Evolutionary conservation across 1,140 invertebrate genomes (phyloP).

Genomic region (Helicorthomorpha holstii): DNA sequence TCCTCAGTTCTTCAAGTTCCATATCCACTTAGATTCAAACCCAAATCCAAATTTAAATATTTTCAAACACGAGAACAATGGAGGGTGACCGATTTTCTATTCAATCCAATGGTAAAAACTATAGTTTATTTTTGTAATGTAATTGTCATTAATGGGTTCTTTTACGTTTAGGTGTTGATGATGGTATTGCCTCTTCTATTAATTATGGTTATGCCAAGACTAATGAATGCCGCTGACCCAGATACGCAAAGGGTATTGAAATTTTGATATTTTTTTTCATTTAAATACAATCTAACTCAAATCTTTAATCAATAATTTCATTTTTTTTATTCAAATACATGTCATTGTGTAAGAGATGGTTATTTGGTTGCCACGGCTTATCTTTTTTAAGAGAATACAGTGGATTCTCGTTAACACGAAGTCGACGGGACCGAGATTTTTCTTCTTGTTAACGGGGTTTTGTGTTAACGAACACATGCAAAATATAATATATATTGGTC

Average conservation of each 20-base stretch:
- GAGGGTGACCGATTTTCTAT: constrained; percentile 83
- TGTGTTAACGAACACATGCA: too few relatives aligned
- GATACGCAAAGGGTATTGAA: constrained; percentile 61
- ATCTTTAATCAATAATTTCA: constrained; percentile 1
- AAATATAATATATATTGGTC: too few relatives aligned
- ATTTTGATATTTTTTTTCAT: neutral
- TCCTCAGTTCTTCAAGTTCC: constrained; percentile 52
- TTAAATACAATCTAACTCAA: too few relatives aligned
- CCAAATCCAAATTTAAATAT: constrained; percentile 63
- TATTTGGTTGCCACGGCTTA: too few relatives aligned
- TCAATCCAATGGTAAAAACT: constrained; percentile 72
- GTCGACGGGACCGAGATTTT: too few relatives aligned
- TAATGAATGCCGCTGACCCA: constrained; percentile 75
- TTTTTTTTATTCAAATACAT: neutral
- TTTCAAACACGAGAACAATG: constrained; percentile 89
- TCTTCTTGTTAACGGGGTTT: too few relatives aligned
- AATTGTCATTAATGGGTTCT: neutral
- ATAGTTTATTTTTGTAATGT: neutral
- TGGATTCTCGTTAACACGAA: too few relatives aligned
- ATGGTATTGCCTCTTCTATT: constrained; percentile 83
- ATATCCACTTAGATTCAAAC: constrained; percentile 79
- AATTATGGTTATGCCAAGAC: constrained; percentile 83
- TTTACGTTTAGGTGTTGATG: constrained; percentile 53
- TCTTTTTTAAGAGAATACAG: too few relatives aligned
- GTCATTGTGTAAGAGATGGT: neutral